Conservation (phyloP, 1,140 invertebrate genomes). For the Scaptomyza montana region DNA sequence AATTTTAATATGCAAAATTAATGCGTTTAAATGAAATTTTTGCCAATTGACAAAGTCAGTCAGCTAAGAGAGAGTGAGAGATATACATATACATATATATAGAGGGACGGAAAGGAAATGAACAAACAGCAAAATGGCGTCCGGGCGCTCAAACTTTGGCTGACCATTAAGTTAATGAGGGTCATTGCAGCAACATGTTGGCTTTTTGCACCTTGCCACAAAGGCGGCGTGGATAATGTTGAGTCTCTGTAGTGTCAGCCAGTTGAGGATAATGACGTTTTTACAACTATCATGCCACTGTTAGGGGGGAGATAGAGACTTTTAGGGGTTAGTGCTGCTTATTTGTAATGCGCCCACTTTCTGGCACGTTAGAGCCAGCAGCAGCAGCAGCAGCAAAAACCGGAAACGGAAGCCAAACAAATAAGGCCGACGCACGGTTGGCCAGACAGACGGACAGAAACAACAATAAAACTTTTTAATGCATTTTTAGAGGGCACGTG, state of each 20-base stretch:
- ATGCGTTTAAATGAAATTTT: slow-evolving; percentile 66
- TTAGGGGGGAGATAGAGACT: too few species aligned
- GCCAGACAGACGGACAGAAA: slow-evolving; percentile 39
- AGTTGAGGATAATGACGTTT: slow-evolving; percentile 59
- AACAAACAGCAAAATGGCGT: slow-evolving; percentile 29
- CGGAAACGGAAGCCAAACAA: slow-evolving; percentile 78
- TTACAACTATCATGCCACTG: slow-evolving; percentile 6
- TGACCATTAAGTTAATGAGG: slow-evolving; percentile 79
- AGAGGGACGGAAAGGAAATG: neutral
- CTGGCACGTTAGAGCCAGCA: slow-evolving; percentile 38
- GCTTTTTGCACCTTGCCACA: slow-evolving; percentile 67
- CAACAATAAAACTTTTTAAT: slow-evolving; percentile 75
- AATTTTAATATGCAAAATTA: slow-evolving; percentile 68
- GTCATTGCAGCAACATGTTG: slow-evolving; percentile 72
- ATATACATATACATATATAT: too few species aligned
- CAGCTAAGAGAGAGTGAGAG: neutral
- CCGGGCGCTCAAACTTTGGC: slow-evolving; percentile 29
- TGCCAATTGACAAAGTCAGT: slow-evolving; percentile 47
- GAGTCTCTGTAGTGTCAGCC: slow-evolving; percentile 2
- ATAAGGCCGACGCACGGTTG: slow-evolving; percentile 64
- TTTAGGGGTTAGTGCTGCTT: neutral
- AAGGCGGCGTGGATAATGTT: slow-evolving; percentile 20
- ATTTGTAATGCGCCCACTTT: slow-evolving; percentile 71
- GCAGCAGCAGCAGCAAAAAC: slow-evolving; percentile 1
- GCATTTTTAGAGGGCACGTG: slow-evolving; percentile 58